phyloP scores from a whole-genome alignment of 2,113 vertebrate genomes.

The Suncus etruscus region DNA sequence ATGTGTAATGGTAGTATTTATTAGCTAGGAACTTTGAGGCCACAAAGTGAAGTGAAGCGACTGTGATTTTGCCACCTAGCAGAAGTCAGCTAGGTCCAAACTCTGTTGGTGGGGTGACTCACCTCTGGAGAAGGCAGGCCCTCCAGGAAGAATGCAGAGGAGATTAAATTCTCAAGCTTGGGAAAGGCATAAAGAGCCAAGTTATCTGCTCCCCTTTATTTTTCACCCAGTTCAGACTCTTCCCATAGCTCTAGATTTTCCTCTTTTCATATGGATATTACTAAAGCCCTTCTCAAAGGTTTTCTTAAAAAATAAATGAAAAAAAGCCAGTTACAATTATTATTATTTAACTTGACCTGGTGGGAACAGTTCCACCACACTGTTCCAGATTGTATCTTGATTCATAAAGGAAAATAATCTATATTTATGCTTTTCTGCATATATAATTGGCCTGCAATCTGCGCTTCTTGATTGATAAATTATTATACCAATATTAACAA shows the following conservation, averaged over 20 bases:
- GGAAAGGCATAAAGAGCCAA: too few species aligned
- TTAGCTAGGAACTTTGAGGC: too few species aligned
- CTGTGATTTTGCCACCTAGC: too few species aligned
- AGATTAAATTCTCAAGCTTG: too few species aligned
- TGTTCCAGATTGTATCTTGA: neutral
- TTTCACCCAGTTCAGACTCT: constrained; percentile 19
- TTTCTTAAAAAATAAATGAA: constrained; percentile 55
- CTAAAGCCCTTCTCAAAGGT: constrained; percentile 21
- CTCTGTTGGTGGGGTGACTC: too few species aligned
- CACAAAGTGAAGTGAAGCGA: too few species aligned
- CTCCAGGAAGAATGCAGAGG: too few species aligned
- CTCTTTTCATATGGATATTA: constrained; percentile 5
- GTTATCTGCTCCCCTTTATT: constrained; percentile 40
- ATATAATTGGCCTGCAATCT: neutral
- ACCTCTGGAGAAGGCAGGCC: too few species aligned
- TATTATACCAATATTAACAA: neutral
- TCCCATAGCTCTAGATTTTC: neutral
- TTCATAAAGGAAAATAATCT: neutral
- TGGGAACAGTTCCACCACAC: neutral
- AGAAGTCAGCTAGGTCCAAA: too few species aligned
- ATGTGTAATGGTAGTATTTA: too few species aligned
- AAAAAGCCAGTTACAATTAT: neutral
- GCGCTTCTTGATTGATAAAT: neutral
- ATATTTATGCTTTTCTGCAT: neutral
- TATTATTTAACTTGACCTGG: constrained; percentile 15